phyloP scores from a whole-genome alignment of 2,113 vertebrate genomes.

The Ondatra zibethicus region DNA sequence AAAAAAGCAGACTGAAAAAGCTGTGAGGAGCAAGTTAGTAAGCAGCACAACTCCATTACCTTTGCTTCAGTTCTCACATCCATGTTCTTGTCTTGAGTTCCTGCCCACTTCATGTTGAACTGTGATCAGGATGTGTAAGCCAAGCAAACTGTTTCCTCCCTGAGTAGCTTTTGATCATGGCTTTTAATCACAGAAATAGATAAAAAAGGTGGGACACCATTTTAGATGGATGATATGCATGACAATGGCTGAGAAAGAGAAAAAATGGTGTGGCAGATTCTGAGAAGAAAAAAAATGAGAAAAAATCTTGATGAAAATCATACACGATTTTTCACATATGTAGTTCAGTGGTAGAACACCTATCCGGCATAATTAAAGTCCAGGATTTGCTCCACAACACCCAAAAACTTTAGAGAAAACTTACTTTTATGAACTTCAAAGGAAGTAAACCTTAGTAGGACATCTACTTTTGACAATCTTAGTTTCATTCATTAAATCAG shows the following conservation, averaged over 20 bases:
- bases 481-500: conserved; percentile 4
- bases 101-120: neutral
- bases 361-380: neutral
- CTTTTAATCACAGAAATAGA: neutral
- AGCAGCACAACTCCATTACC: neutral
- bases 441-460: neutral
- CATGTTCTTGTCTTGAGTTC: neutral
- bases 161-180: neutral
- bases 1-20: neutral
- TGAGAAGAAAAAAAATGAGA: neutral
- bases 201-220: neutral
- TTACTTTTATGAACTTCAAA: neutral
- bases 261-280: neutral
- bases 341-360: neutral
- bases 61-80: neutral
- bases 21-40: neutral
- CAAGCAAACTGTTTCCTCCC: neutral
- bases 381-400: neutral
- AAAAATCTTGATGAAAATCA: conserved; percentile 32
- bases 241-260: neutral
- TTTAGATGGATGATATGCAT: neutral
- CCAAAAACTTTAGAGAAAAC: neutral
- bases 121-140: neutral
- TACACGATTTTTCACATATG: fast-evolving
- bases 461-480: neutral